Percentiles rank a stretch among this genome's conserved stretches.
phyloP scores from a whole-genome alignment of 2,888 invertebrate genomes.

The Aporophyla lueneburgensis region DNA sequence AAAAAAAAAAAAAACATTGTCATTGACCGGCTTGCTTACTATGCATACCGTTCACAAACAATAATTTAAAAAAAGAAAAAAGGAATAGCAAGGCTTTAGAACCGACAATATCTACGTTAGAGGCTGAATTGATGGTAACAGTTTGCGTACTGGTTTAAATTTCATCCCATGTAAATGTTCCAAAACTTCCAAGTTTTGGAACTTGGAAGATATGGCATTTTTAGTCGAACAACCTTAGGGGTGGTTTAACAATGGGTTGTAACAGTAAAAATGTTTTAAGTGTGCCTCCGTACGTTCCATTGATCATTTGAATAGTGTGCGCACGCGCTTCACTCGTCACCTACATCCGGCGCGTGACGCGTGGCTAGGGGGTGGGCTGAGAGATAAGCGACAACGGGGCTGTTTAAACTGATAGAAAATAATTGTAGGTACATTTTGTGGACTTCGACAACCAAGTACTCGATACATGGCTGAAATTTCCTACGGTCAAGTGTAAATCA shows the following conservation, averaged over 20 bases:
- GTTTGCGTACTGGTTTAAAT: no score
- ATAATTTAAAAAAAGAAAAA: no score
- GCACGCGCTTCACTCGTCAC: conserved; percentile 86
- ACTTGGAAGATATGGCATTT: not conserved
- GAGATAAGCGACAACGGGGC: conserved; percentile 45
- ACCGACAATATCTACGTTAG: no score
- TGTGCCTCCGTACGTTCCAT: conserved; percentile 89
- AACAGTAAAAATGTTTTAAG: conserved; percentile 90
- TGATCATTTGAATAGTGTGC: conserved; percentile 83
- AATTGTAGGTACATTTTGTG: not conserved
- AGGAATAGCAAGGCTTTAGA: no score
- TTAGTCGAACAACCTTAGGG: conserved; percentile 50
- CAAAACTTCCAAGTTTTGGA: conserved; percentile 67
- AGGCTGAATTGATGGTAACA: no score
- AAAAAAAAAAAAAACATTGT: not conserved
- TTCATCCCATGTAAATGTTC: not conserved
- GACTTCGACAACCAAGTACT: not conserved
- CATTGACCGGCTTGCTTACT: no score
- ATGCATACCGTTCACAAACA: not conserved
- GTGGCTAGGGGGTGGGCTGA: conserved; percentile 74
- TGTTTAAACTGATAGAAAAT: not conserved
- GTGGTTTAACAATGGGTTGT: conserved; percentile 78
- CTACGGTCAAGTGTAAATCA: not conserved
- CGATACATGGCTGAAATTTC: not conserved
- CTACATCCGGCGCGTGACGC: conserved; percentile 84